A percentile compares a stretch with the other conserved stretches of the same genome.
Conservation (phyloP, 2,113 vertebrate genomes). For the Desmodus rotundus region DNA sequence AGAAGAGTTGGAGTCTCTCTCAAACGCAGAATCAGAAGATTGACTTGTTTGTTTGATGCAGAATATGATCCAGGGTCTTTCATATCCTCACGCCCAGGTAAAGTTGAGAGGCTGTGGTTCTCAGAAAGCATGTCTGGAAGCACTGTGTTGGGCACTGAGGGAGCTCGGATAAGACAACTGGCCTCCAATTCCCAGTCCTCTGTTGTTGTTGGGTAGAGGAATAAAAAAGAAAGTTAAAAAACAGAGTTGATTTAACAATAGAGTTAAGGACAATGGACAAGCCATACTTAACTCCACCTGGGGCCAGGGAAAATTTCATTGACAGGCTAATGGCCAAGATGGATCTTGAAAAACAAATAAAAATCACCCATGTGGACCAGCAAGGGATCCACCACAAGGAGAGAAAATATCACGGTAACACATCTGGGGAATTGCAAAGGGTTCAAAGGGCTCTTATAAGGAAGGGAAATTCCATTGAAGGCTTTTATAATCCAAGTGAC, state of each 20-base stretch:
- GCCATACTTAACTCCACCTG: background rate
- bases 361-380: background rate
- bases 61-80: background rate
- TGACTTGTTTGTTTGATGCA: background rate
- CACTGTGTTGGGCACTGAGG: background rate
- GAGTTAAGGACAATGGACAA: background rate
- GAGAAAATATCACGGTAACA: background rate
- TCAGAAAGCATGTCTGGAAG: background rate
- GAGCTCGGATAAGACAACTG: background rate
- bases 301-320: background rate
- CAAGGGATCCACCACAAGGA: background rate
- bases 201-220: background rate
- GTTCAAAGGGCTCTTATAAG: background rate
- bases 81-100: background rate
- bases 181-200: background rate
- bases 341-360: background rate
- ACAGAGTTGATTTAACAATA: background rate
- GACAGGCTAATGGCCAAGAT: background rate
- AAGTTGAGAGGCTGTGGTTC: background rate
- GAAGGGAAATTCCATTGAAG: background rate
- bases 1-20: background rate
- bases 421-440: background rate
- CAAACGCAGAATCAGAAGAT: background rate
- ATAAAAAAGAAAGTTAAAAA: background rate
- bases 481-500: background rate